Percentiles rank a stretch among this genome's conserved stretches.
phyloP scores from a whole-genome alignment of 2,888 invertebrate species.

The Hipparchia sbordonii region DNA sequence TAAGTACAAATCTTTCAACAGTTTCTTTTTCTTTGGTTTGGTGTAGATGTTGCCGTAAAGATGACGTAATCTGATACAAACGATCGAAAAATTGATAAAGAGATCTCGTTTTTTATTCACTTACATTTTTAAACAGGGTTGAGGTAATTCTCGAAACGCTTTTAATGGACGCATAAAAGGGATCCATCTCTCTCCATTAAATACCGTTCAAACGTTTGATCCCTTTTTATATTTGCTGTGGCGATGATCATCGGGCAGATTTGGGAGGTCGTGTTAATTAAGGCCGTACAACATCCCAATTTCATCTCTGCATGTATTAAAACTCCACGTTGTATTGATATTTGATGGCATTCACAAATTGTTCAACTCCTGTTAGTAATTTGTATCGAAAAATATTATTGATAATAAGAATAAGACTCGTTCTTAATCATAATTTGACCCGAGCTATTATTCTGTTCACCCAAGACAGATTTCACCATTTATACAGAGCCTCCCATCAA shows the following conservation, averaged over 20 bases:
- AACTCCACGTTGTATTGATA: not conserved
- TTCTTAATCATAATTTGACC: too few relatives aligned
- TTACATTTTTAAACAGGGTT: slow-evolving; percentile 60
- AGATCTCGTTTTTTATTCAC: slow-evolving; percentile 62
- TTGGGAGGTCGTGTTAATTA: slow-evolving; percentile 70
- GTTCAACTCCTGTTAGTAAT: too few relatives aligned
- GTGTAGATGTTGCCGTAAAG: slow-evolving; percentile 22
- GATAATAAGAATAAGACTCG: too few relatives aligned
- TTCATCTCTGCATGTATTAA: slow-evolving; percentile 19
- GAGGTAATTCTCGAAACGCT: slow-evolving; percentile 77
- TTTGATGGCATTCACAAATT: not conserved
- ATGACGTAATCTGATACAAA: slow-evolving; percentile 63
- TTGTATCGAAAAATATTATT: too few relatives aligned
- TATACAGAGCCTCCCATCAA: too few relatives aligned
- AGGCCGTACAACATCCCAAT: slow-evolving; percentile 43
- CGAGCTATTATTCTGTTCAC: too few relatives aligned
- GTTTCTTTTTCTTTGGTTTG: not conserved
- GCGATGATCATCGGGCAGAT: slow-evolving; percentile 74
- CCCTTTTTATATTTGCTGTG: slow-evolving; percentile 77
- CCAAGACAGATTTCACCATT: too few relatives aligned
- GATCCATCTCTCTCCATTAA: slow-evolving; percentile 79
- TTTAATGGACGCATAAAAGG: slow-evolving; percentile 80
- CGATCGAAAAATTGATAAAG: slow-evolving; percentile 66
- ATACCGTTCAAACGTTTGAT: slow-evolving; percentile 83
- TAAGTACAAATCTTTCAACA: too few relatives aligned